Base-by-base conservation (phyloP, 2,113 vertebrate genomes). In the Daubentonia madagascariensis region DNA sequence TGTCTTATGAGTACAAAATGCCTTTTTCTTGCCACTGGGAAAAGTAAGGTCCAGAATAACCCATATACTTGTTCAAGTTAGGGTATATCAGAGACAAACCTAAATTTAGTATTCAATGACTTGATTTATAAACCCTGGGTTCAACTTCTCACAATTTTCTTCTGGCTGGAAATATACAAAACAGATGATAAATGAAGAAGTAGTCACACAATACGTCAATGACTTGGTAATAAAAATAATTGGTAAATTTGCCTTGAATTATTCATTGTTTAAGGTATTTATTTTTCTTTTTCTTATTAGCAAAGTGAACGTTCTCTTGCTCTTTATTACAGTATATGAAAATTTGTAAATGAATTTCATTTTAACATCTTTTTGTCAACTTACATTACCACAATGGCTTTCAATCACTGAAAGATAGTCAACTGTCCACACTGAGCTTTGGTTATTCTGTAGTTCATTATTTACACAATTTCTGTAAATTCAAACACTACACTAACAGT, bases 371-470 rank as follows among this genome's bases (percentile, higher is more conserved):
- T 32, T 95, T 85, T 89, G 59, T 94, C 65, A 91, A 61, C 23
- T 79, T 90, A 72, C 45, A 83, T 79, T 87, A 85, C 85, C 85
- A 89, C 91, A 78, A 89, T 94, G 22, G 79, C n/a, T 89, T 97
- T 92, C 72, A 96, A 9, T 59, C 73, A 86, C 30, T 72, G n/a
- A 61, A 93, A 89, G 61, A 48, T n/a, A 50, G 8, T 85, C 65
- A 89, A 73, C 45, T 78, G 22, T 78, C n/a, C 78, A 76, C n/a
- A 75, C 70, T 93, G 59, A 85, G 70, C 43, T 92, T n/a, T 35
- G 84, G 18, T 65, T 91, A 65, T 48, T 54, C 25, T 40, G 23
- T 20, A 87, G 90, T 79, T 89, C 8, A 18, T 95, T 96, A 81
- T 88, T 97, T 95, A 81, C n/a, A n/a, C 4, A 37, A 61, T 83